A percentile compares a stretch with the other conserved stretches of the same genome.
phyloP scores from a whole-genome alignment of 2,113 vertebrate species.

The Cynocephalus volans region DNA sequence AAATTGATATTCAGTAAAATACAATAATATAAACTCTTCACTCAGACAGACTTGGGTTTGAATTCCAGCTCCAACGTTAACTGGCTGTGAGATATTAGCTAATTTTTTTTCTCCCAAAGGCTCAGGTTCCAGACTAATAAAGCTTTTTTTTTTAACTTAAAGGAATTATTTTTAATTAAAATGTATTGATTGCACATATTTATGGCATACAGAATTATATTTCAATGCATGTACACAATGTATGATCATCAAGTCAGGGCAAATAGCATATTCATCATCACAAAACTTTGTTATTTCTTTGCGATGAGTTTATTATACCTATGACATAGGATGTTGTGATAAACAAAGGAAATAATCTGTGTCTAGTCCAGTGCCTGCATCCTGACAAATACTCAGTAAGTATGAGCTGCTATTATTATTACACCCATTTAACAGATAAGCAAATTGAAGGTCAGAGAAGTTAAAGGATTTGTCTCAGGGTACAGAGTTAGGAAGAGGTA shows the following conservation, averaged over 20 bases:
- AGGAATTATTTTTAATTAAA: no score
- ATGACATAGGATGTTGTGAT: neutral
- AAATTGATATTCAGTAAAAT: neutral
- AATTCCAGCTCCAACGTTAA: neutral
- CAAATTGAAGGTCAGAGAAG: neutral
- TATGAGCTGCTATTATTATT: neutral
- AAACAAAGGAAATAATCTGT: neutral
- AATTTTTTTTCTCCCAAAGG: neutral
- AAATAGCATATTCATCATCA: no score
- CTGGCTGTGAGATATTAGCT: neutral
- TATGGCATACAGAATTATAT: no score
- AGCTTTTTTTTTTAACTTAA: no score
- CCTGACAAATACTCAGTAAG: neutral
- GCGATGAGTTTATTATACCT: neutral
- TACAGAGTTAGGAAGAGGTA: neutral
- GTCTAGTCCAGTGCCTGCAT: neutral
- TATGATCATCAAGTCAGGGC: no score
- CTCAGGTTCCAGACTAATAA: neutral
- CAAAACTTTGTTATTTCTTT: no score
- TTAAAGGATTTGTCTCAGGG: neutral
- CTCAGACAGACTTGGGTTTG: neutral
- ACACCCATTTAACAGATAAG: conserved; percentile 5
- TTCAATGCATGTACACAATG: no score
- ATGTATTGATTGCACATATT: no score
- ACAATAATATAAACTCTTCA: neutral